Base-by-base conservation (phyloP, 2,113 vertebrate genomes). In the Stigmatopora nigra region DNA sequence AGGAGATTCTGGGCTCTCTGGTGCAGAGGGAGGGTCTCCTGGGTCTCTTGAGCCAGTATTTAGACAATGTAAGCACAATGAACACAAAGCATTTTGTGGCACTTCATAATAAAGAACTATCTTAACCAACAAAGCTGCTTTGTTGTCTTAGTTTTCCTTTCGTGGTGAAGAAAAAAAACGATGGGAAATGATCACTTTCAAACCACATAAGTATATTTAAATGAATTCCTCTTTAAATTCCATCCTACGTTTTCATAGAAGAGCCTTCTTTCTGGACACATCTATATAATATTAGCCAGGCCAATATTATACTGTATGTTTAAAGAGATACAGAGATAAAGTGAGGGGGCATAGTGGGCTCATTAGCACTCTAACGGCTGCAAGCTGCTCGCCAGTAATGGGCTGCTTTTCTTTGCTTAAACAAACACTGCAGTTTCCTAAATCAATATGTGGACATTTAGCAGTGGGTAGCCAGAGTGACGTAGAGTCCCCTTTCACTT, bases 91-190 rank as follows among this genome's bases (percentile, higher is more conserved):
- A 88, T 91, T 92, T 90, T 90, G 88, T 91, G 87, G 89, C 90
- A 92, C 91, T 92, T 92, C 90, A 92, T 92, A 92, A 92, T 92
- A 92, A 91, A 92, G 90, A 90, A 79, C 85, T 90, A 91, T 84
- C 82, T 85, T 85, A 90, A 90, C 73, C 76, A 87, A 90, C 81
- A 70, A 79, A 76, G 72, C 79, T 49, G 52, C 61, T 68, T 78
- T 84, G 75, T 61, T 75, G 68, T 61, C 68, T 55, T 75, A 65
- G 13, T 76, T 80, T 86, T 65, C 78, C 36, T 87, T 75, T 63
- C 68, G 77, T 82, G 12, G 49, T 58, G 16, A 14, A 10, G 25
- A 20, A 5, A 22, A 53, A 53, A 5, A 53, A 22, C 0, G 4
- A 13, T 25, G 4, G 11, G 22, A 4, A 7, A 7, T 9, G 8